These are phyloP conservation scores for Crocallis elinguaria DNA, from an alignment of 2,888 invertebrate genomes.

Conservation along the genomic window DNA sequence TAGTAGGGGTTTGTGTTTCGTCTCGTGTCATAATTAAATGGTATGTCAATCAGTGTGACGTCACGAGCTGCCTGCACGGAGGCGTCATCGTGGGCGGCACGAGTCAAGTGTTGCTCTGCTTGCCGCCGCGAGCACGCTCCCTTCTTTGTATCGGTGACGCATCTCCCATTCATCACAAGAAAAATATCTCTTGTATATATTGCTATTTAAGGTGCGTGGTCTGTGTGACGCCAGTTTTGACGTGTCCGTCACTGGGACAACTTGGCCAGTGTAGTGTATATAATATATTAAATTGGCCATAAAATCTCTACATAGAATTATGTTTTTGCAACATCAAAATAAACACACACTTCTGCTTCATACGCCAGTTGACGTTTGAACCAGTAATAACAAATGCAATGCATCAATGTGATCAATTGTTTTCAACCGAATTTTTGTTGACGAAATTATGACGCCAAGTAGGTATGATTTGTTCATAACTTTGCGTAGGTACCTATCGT, in stretches of 20 bases:
- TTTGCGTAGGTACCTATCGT: not conserved
- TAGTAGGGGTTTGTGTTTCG: constrained; percentile 45
- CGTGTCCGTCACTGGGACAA: constrained; percentile 4
- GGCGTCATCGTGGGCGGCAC: constrained; percentile 56
- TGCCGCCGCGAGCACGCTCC: constrained; percentile 54
- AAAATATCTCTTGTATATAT: constrained; percentile 51
- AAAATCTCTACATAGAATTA: constrained; percentile 14
- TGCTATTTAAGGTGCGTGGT: constrained; percentile 68
- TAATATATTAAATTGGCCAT: constrained; percentile 31
- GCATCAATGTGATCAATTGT: not conserved
- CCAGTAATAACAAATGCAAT: not conserved
- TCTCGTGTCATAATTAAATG: constrained; percentile 45
- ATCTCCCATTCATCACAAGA: constrained; percentile 45
- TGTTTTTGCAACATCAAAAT: constrained; percentile 1
- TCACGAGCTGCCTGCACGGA: constrained; percentile 40
- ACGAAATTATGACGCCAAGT: not conserved
- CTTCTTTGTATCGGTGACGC: constrained; percentile 67
- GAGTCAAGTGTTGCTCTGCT: constrained; percentile 58
- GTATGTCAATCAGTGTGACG: constrained; percentile 50
- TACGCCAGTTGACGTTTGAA: not conserved
- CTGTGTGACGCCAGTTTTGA: constrained; percentile 38
- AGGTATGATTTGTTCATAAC: not conserved
- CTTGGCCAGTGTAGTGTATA: constrained; percentile 23
- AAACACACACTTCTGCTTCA: not conserved
- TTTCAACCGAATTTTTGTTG: not conserved